Base-by-base conservation (phyloP, 1,140 invertebrate species). In the Daktulosphaira vitifoliae region DNA sequence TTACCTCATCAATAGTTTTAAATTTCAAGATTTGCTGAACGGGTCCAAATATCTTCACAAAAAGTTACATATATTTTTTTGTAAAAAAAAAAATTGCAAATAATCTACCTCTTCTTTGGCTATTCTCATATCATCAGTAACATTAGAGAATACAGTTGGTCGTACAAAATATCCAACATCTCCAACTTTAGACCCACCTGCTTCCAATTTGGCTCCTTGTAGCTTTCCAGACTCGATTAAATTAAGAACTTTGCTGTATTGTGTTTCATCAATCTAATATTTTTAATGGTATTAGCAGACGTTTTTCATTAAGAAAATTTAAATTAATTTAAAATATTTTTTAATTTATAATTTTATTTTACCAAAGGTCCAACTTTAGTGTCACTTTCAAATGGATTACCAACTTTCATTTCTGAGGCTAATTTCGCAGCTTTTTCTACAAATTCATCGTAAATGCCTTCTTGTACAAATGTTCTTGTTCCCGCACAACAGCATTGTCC, bases 41-140 rank as follows among this genome's bases (percentile, higher is more conserved):
- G 1, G 93, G 93, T 0, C 93, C 93, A 75, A 97, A 97, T 71
- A 97, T 94, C 83, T 88, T 84, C 90, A 98, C 96, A 71, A 33
- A 6, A 11, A 6, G 29, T 33, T 33, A 33, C 29, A 33, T 6
- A 6, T 6, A 33, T 33, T 11, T 33, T 6, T 6, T 33, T 6
- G 11, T 33, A 11, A 33, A 33, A 68, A 49, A n/a, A 70, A 33
- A 5, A 6, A 33, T 33, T 6, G 29, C 29, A 33, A 18, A 67
- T 20, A 50, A 68, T 46, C 68, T 67, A 82, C 84, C 77, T 93
- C 90, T 76, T 93, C 89, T 69, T 81, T 82, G 3, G 89, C 89
- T 73, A 95, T 94, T 65, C 78, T 81, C 89, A 94, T 93, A 53
- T 89, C 69, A 71, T 95, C 90, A 52, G 78, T 81, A 2, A 94